Percentiles rank a stretch among this genome's conserved stretches.
phyloP scores from a whole-genome alignment of 2,888 invertebrate species.

The Lamproptera curius region DNA sequence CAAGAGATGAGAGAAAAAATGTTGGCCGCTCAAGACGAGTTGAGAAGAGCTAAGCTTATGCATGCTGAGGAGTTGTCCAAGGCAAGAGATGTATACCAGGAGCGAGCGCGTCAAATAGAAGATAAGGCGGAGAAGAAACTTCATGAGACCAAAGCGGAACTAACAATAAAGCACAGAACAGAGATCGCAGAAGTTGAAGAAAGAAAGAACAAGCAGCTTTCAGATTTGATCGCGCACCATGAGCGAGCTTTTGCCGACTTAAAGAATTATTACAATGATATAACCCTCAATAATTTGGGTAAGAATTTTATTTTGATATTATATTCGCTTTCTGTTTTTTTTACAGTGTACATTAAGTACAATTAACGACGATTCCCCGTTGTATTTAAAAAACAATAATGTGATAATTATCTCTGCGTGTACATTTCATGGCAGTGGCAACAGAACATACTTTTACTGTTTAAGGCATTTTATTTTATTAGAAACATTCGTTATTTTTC shows the following conservation, averaged over 20 bases:
- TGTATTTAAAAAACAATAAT: too few relatives aligned
- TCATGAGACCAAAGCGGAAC: constrained; percentile 82
- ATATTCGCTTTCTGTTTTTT: too few relatives aligned
- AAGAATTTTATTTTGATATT: too few relatives aligned
- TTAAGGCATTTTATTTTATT: too few relatives aligned
- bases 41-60: constrained; percentile 82
- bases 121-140: constrained; percentile 86
- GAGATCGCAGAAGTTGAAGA: constrained; percentile 95
- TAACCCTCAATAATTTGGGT: constrained; percentile 94
- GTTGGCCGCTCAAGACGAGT: constrained; percentile 83
- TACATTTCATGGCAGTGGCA: too few relatives aligned
- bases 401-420: too few relatives aligned
- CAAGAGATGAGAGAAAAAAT: constrained; percentile 83
- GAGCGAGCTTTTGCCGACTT: constrained; percentile 92
- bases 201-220: constrained; percentile 92
- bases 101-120: constrained; percentile 71
- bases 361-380: too few relatives aligned
- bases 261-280: constrained; percentile 97
- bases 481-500: too few relatives aligned
- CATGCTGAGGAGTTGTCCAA: constrained; percentile 87
- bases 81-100: constrained; percentile 70
- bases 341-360: too few relatives aligned
- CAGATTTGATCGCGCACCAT: constrained; percentile 88
- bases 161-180: constrained; percentile 85
- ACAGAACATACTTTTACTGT: too few relatives aligned